Evolutionary conservation across 2,888 invertebrate species (phyloP).

Genomic region (Nebria salina): DNA sequence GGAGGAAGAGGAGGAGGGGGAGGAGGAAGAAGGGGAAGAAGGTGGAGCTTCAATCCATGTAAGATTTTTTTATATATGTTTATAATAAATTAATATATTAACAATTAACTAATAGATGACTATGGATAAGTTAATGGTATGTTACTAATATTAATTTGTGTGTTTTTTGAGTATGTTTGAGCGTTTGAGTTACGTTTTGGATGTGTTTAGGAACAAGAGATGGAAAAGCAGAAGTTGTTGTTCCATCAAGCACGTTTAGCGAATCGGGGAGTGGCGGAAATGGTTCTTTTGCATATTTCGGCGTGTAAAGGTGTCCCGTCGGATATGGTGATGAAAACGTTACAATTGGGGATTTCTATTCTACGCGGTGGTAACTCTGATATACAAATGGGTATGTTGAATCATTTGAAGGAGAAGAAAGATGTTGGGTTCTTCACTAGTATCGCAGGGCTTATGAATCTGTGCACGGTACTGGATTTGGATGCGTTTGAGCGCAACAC

Average conservation of each 20-base stretch:
- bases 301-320: constrained; percentile 94
- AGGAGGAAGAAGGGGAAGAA: constrained; percentile 82
- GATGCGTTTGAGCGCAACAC: constrained; percentile 99
- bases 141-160: constrained; percentile 44
- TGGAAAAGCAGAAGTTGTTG: constrained; percentile 98
- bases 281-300: constrained; percentile 97
- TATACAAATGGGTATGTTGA: constrained; percentile 98
- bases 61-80: constrained; percentile 61
- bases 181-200: too few species aligned
- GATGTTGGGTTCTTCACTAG: constrained; percentile 99
- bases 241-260: constrained; percentile 97
- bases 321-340: constrained; percentile 93
- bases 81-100: neutral
- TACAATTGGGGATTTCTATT: constrained; percentile 94
- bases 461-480: constrained; percentile 95
- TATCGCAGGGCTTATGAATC: constrained; percentile 98
- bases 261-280: constrained; percentile 97
- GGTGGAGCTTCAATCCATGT: constrained; percentile 93
- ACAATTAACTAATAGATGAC: constrained; percentile 57
- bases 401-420: constrained; percentile 98
- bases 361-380: constrained; percentile 97
- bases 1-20: constrained; percentile 97
- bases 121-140: constrained; percentile 67
- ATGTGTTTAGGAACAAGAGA: constrained; percentile 91
- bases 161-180: too few species aligned